Base-by-base conservation (phyloP, 2,113 vertebrate species). In the Tychaedon coryphoeus region DNA sequence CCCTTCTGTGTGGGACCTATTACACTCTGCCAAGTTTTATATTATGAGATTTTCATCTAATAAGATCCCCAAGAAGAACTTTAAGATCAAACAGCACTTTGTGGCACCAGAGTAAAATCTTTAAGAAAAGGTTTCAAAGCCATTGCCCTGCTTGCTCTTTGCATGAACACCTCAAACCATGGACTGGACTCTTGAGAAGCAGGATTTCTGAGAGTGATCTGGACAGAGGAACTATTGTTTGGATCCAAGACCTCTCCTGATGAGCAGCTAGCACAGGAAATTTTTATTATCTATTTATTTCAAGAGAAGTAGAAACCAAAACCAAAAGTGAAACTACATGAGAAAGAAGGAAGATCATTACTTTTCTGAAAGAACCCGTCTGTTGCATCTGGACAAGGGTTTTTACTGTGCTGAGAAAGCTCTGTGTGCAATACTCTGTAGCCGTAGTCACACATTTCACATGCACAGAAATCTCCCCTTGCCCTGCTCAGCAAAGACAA, bases 71-170 rank as follows among this genome's bases (percentile, higher is more conserved):
- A 0, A 66, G 28, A 91, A 65, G n/a, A 51, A 58, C 58, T 90
- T 64, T 48, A 75, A 94, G 75, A 88, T 60, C 26, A 92, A 95
- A 92, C 16, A 80, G 56, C 60, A 76, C 50, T 58, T 62, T 43
- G 26, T 9, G 48, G 64, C 79, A 90, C 40, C 50, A 81, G 38
- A 74, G 36, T 54, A 66, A 70, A 86, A 82, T 54, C 3, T 3
- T 82, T 80, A 93, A 86, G 58, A 51, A 51, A 64, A 70, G 3
- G 24, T 73, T 93, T 77, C 54, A 66, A 73, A 92, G 72, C 42
- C 71, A 77, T 7, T 2, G 28, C 19, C 34, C 79, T 47, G 50
- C 24, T 83, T 31, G 13, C 61, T 81, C 48, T 77, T 69, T 71
- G n/a, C 36, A 58, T 1, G 4, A 74, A 25, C 28, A 76, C 17